A percentile compares a stretch with the other conserved stretches of the same genome.
Evolutionary conservation across 2,888 invertebrate genomes (phyloP).

Genomic region (Fabriciana adippe): DNA sequence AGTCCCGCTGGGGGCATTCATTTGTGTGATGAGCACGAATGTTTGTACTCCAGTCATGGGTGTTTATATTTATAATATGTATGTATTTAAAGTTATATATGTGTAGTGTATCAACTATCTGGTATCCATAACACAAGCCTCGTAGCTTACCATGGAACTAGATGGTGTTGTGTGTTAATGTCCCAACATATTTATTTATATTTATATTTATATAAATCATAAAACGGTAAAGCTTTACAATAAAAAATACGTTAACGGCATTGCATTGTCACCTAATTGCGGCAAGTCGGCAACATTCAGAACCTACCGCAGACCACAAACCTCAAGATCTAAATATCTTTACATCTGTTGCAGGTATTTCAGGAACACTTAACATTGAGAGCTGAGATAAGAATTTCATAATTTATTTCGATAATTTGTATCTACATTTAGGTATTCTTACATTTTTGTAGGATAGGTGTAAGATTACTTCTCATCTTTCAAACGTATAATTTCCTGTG

Average conservation of each 20-base stretch:
- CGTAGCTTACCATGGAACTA: too few relatives aligned
- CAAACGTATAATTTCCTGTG: slow-evolving; percentile 25
- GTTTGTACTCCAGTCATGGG: too few relatives aligned
- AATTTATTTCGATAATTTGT: background rate
- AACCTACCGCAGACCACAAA: slow-evolving; percentile 31
- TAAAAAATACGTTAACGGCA: slow-evolving; percentile 21
- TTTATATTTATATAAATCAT: too few relatives aligned
- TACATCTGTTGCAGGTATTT: slow-evolving; percentile 46
- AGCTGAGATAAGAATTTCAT: background rate
- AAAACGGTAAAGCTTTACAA: background rate
- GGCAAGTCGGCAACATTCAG: slow-evolving; percentile 25
- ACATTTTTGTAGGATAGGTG: slow-evolving; percentile 12
- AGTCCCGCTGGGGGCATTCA: too few relatives aligned
- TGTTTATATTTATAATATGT: too few relatives aligned
- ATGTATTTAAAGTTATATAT: too few relatives aligned
- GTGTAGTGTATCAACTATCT: too few relatives aligned
- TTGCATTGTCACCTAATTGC: slow-evolving; percentile 28
- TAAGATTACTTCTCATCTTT: slow-evolving; percentile 18
- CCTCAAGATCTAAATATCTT: slow-evolving; percentile 52
- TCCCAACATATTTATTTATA: too few relatives aligned
- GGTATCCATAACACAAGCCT: too few relatives aligned
- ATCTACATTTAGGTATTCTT: too few relatives aligned
- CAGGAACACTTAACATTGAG: slow-evolving; percentile 47
- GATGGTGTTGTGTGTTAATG: too few relatives aligned
- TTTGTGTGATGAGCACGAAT: too few relatives aligned